These are phyloP conservation scores for Harlomillsia oculata DNA, from an alignment of 1,140 invertebrate genomes.

Conservation along the genomic window DNA sequence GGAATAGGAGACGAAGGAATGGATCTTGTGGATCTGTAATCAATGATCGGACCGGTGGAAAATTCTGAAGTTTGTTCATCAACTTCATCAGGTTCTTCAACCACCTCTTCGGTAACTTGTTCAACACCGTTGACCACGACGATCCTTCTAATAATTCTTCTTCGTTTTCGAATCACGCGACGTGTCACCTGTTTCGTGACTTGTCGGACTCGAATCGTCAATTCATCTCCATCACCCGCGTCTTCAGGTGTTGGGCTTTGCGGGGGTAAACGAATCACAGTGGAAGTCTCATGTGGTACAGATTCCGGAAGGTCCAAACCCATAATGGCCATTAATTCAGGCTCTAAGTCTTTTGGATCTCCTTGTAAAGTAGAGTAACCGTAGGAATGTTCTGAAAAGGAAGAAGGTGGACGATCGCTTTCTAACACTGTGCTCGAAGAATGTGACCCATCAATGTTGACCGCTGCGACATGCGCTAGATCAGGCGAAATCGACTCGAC, in stretches of 20 bases:
- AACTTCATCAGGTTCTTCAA: slow-evolving; percentile 70
- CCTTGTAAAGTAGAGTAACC: background rate
- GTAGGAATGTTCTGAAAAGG: background rate
- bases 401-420: background rate
- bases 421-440: background rate
- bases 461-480: background rate
- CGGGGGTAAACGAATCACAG: slow-evolving; percentile 18
- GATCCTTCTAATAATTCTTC: slow-evolving; percentile 60
- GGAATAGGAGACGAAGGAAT: too few relatives aligned
- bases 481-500: slow-evolving; percentile 1
- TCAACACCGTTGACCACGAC: slow-evolving; percentile 72
- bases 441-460: background rate
- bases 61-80: slow-evolving; percentile 42
- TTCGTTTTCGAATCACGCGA: slow-evolving; percentile 60
- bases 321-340: slow-evolving; percentile 6
- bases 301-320: slow-evolving; percentile 5
- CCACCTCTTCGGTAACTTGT: slow-evolving; percentile 65
- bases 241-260: slow-evolving; percentile 2
- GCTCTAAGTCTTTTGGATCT: background rate
- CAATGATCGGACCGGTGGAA: slow-evolving; percentile 24
- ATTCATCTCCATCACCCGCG: background rate
- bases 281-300: slow-evolving; percentile 11
- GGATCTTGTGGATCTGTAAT: slow-evolving; percentile 6
- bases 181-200: slow-evolving; percentile 68
- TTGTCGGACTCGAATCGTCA: slow-evolving; percentile 31